A percentile compares a stretch with the other conserved stretches of the same genome.
These are phyloP conservation scores for Rhynchonycteris naso DNA, from an alignment of 2,797 vertebrate species.

Conservation along the genomic window DNA sequence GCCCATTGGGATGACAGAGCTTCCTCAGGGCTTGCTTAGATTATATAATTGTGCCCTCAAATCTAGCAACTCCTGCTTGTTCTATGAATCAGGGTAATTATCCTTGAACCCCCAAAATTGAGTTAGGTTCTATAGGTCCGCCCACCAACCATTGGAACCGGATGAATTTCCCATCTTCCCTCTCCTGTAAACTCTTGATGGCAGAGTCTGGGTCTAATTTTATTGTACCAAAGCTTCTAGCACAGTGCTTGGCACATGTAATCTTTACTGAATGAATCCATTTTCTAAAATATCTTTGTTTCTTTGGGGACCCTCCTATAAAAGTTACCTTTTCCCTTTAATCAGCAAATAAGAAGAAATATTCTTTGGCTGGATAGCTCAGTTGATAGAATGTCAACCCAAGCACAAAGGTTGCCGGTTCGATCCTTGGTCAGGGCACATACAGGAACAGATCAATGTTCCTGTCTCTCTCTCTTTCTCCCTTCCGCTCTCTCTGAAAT, in stretches of 20 bases:
- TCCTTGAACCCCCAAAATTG: background rate
- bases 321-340: background rate
- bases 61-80: background rate
- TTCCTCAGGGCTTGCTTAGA: conserved; percentile 15
- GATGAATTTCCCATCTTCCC: background rate
- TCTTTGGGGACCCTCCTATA: background rate
- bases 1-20: background rate
- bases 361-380: too few species aligned
- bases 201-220: background rate
- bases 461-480: too few species aligned
- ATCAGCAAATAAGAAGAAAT: background rate
- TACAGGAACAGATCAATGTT: too few species aligned
- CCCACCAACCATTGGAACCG: background rate
- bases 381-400: too few species aligned
- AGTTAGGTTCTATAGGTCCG: background rate
- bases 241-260: background rate
- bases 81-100: background rate
- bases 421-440: too few species aligned
- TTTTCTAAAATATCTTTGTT: background rate
- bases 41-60: background rate
- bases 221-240: background rate
- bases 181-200: background rate
- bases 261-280: background rate
- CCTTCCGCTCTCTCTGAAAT: too few species aligned
- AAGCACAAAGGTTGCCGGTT: too few species aligned